Base-by-base conservation (phyloP, 2,113 vertebrate genomes). In the Seriola dumerili region DNA sequence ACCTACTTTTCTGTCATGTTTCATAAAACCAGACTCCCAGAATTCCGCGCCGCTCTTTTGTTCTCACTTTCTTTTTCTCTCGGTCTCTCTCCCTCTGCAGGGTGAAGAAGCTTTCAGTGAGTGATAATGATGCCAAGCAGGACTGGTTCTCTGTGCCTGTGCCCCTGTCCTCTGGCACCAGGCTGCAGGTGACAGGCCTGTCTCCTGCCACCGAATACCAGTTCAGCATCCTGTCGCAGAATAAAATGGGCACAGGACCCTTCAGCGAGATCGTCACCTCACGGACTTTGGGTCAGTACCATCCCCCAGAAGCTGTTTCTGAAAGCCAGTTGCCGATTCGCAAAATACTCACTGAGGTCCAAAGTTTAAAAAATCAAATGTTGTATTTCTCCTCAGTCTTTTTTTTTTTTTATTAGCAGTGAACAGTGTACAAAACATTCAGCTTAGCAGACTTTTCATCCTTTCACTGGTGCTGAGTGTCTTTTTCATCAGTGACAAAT, bases 171-270 rank as follows among this genome's bases (percentile, higher is more conserved):
- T 96, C 95, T 0, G 94, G 94, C 29, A 85, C 90, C 14, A 84
- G 94, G 44, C 86, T 97, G 34, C 85, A 97, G 62, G 97, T 99
- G 88, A 91, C 93, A 0, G 96, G 95, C 34, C 94, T 99, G 65
- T 96, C 95, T 85, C 95, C 97, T 0, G 93, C 95, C 58, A 96
- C 90, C 0, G 85, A 93, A 1, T 99, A 99, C 93, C 98, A 99
- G 95, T 98, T 99, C 95, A 98, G 97, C 0, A 87, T 99, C 81
- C 93, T 99, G 72, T 96, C 98, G 36, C 97, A 97, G 81, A 99
- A 99, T 91, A 97, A 96, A 78, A 91, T 97, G 78, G 98, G 98
- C 36, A 96, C 96, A 0, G 97, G 98, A 11, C 98, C 98, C 32
- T 99, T 98, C 94, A 99, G 97, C 8, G 95, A 98, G 85, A 97